Evolutionary conservation across 1,140 invertebrate genomes (phyloP).

Genomic region (Meloidogyne floridensis): DNA sequence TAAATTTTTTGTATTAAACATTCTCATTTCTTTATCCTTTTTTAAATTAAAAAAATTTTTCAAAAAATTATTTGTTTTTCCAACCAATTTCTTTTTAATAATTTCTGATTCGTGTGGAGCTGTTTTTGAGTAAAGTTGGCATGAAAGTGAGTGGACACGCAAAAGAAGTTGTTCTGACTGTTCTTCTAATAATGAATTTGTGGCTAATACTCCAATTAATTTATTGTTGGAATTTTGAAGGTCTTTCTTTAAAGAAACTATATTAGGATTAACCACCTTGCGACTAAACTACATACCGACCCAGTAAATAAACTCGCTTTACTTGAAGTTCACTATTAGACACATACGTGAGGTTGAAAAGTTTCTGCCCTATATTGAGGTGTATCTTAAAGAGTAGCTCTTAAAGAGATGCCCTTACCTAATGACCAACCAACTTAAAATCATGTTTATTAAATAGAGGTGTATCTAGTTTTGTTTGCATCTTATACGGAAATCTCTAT

Average conservation of each 20-base stretch:
- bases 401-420: no score
- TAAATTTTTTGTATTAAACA: constrained; percentile 66
- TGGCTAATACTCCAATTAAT: constrained; percentile 38
- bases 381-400: no score
- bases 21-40: constrained; percentile 68
- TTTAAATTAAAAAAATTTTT: constrained; percentile 8
- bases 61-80: neutral
- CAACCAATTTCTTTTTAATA: constrained; percentile 71
- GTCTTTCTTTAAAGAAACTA: constrained; percentile 31
- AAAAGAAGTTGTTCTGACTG: constrained; percentile 71
- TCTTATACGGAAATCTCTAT: no score
- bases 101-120: constrained; percentile 69
- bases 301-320: no score
- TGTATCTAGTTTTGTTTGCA: no score
- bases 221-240: constrained; percentile 42
- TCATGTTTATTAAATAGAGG: no score
- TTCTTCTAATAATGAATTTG: constrained; percentile 68
- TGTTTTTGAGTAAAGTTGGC: constrained; percentile 62
- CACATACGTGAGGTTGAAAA: no score
- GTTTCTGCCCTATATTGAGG: no score
- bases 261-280: neutral
- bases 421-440: no score
- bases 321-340: no score
- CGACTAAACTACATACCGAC: no score
- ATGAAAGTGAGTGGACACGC: constrained; percentile 60